Evolutionary conservation across 2,797 vertebrate species (phyloP).

Genomic region (Bryconaethiops microstoma): DNA sequence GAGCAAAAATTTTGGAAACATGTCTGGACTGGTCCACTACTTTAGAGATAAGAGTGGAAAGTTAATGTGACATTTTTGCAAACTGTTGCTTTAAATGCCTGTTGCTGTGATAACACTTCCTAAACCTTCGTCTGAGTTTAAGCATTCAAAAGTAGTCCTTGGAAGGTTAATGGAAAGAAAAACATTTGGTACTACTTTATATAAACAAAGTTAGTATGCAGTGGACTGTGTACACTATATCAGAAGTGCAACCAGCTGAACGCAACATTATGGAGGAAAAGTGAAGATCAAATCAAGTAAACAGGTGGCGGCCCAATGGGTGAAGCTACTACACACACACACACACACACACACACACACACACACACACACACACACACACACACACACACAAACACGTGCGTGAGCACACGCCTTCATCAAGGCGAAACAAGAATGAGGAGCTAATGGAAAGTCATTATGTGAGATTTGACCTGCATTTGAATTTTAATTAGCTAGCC

Average conservation of each 20-base stretch:
- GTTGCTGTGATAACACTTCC: not conserved
- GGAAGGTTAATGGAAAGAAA: not conserved
- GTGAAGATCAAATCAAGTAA: conserved; percentile 39
- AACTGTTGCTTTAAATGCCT: not conserved
- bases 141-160: not conserved
- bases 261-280: conserved; percentile 31
- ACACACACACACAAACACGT: not conserved
- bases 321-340: conserved; percentile 28
- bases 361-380: conserved; percentile 2
- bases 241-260: conserved; percentile 38
- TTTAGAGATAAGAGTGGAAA: not conserved
- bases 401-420: conserved; percentile 28
- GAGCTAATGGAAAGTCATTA: conserved; percentile 59
- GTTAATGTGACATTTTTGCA: not conserved
- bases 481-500: conserved; percentile 63
- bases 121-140: not conserved
- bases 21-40: not conserved
- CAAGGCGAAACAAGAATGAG: conserved; percentile 40
- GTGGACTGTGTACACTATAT: conserved; percentile 21
- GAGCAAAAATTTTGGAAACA: not conserved
- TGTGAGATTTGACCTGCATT: conserved; percentile 53
- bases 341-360: conserved; percentile 17
- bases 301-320: conserved; percentile 41
- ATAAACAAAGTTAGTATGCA: conserved; percentile 29
- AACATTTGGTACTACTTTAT: conserved; percentile 7